Conservation (phyloP, 2,797 vertebrate genomes). For the Darevskia nairensis region DNA sequence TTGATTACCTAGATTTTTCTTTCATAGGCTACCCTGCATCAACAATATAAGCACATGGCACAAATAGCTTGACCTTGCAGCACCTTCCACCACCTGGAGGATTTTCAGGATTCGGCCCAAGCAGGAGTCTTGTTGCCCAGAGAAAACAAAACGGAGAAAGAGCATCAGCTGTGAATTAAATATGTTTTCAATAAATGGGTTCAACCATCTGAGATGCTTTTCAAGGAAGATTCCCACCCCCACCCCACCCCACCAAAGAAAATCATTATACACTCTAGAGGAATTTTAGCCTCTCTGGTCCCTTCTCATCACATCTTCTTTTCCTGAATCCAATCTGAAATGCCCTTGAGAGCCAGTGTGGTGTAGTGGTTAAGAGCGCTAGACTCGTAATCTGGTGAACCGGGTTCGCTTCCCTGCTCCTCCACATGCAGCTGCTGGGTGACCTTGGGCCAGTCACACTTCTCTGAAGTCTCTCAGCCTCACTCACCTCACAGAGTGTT, state of each 20-base stretch:
- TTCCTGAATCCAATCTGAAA: rapidly evolving
- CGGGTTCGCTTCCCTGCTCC: no score
- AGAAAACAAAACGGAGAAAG: rapidly evolving
- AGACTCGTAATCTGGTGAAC: no score
- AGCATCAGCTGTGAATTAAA: neutral
- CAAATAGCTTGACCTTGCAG: neutral
- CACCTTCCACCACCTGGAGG: neutral
- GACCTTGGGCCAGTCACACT: no score
- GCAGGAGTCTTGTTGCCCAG: rapidly evolving
- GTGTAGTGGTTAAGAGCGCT: no score
- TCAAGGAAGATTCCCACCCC: neutral
- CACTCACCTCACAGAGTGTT: no score
- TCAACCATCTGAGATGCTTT: neutral
- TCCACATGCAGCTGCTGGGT: no score
- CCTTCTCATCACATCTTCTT: neutral
- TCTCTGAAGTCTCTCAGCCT: no score
- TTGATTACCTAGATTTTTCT: neutral
- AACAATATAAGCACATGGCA: neutral
- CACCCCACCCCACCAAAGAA: neutral
- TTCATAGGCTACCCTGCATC: neutral
- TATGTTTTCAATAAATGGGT: neutral
- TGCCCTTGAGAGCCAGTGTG: neutral
- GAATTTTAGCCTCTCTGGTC: neutral
- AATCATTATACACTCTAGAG: rapidly evolving
- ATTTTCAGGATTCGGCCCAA: constrained; percentile 29